phyloP scores from a whole-genome alignment of 2,797 vertebrate species.

The Enteromius radiatus region DNA sequence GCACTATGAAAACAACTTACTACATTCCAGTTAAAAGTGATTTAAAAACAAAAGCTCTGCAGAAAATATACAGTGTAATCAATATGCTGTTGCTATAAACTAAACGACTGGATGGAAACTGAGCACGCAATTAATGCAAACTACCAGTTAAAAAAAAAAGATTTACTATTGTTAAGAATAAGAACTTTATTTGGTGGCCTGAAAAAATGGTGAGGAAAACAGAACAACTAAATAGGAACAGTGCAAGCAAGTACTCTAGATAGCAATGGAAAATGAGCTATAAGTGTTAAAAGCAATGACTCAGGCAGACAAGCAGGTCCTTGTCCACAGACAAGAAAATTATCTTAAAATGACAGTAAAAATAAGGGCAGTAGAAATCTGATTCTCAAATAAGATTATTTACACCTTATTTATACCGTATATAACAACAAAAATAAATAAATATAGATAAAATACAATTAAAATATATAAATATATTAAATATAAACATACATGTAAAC shows the following conservation, averaged over 20 bases:
- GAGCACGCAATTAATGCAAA: neutral
- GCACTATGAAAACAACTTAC: conserved; percentile 1
- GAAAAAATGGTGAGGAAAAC: neutral
- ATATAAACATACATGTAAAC: neutral
- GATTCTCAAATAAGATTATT: conserved; percentile 46
- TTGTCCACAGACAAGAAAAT: neutral
- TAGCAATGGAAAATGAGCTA: neutral
- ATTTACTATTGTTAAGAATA: neutral
- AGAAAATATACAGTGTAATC: neutral
- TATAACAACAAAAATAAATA: neutral
- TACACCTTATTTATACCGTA: neutral
- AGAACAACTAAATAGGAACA: conserved; percentile 20
- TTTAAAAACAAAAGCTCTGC: neutral
- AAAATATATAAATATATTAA: neutral
- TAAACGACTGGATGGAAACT: neutral
- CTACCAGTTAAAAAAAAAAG: neutral
- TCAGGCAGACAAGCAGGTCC: neutral
- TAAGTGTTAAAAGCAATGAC: conserved; percentile 3
- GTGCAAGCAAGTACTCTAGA: conserved; percentile 2
- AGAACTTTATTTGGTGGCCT: neutral
- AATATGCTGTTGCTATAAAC: neutral
- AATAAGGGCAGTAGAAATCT: conserved; percentile 18
- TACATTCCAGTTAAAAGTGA: neutral
- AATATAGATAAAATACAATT: neutral
- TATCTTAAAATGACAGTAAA: conserved; percentile 8